Base-by-base conservation (phyloP, 2,113 vertebrate genomes). In the Ceyx cyanopectus region DNA sequence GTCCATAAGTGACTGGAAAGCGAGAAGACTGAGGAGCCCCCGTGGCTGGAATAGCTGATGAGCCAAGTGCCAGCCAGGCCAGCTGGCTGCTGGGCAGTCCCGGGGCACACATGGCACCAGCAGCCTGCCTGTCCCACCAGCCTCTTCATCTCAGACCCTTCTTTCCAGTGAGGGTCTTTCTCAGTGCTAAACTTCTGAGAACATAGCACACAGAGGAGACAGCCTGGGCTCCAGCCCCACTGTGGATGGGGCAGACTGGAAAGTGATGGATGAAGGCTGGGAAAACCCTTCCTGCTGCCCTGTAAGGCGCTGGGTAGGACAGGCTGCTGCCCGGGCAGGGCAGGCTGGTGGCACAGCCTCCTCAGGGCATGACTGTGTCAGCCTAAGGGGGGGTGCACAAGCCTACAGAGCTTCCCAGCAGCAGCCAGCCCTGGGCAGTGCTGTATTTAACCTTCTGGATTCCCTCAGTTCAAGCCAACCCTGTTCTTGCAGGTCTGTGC, bases 131-230 rank as follows among this genome's bases (percentile, higher is more conserved):
- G 54, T 9, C 10, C 51, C 51, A 40, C 19, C 6, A 20, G 11
- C 34, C 69, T 83, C 85, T 76, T n/a, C 37, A 6, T 7, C 9
- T 2, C 10, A 24, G 70, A 68, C 8, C 7, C 24, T 77, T 72
- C 13, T 54, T 75, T 53, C 19, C 63, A 54, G 6, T 26, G 9
- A 57, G 26, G 14, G 69, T 63, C 34, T 51, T 74, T 89, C 60
- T 43, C 0, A 0, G 19, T 1, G 3, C 22, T 58, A 37, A 80
- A 84, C 5, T 32, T 81, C 5, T 12, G 9, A 82, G 24, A 86
- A 63, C 3, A 78, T 86, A 85, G 20, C 27, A 8, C 7, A 17
- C 18, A 6, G 14, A 45, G 14, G 23, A 68, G 8, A 41, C 0
- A 37, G 30, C 16, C 29, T 32, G 16, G 43, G 24, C 46, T 77